These are phyloP conservation scores for Acromyrmex charruanus DNA, from an alignment of 1,140 invertebrate genomes.

Conservation along the genomic window DNA sequence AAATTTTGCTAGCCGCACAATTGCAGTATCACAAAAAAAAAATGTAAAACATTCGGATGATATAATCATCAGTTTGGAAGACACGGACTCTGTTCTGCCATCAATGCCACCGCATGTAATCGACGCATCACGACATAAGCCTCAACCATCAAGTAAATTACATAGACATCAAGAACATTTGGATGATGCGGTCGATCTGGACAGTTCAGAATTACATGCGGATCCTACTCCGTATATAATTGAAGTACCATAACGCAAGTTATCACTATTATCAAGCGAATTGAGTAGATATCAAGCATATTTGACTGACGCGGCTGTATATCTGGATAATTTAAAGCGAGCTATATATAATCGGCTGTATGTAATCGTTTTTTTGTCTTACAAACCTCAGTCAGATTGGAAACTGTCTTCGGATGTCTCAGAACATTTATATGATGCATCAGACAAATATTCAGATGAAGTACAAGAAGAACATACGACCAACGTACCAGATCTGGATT, in stretches of 20 bases:
- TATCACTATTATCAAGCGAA: neutral
- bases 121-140: neutral
- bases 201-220: too few species aligned
- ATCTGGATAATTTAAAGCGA: neutral
- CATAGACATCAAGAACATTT: neutral
- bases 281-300: neutral
- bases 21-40: neutral
- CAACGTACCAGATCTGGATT: neutral
- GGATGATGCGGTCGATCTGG: neutral
- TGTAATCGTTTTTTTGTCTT: neutral
- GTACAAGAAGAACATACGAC: neutral
- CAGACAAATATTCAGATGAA: too few species aligned
- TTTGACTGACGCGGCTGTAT: neutral
- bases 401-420: too few species aligned
- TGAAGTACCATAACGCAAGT: fast-evolving
- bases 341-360: neutral
- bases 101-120: neutral
- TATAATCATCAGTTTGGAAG: neutral
- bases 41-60: neutral
- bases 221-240: neutral
- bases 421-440: neutral
- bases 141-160: neutral
- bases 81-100: neutral
- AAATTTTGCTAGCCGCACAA: neutral
- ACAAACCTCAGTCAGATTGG: neutral